These are phyloP conservation scores for Pituophis catenifer DNA, from an alignment of 2,113 vertebrate genomes.

Conservation along the genomic window DNA sequence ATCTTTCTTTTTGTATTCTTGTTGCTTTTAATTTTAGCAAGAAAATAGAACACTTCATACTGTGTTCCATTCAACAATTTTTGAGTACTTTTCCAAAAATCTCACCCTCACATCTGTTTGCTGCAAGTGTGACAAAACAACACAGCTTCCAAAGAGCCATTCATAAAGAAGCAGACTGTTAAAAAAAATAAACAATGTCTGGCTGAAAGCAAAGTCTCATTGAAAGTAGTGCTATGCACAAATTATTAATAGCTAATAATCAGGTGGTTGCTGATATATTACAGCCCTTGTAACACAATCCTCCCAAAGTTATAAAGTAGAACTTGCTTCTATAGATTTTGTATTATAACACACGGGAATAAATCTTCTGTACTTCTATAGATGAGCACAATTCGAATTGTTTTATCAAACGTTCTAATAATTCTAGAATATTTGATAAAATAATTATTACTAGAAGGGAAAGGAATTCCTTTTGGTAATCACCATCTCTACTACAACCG, in stretches of 20 bases:
- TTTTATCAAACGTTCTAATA: not conserved
- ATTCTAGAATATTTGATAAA: not conserved
- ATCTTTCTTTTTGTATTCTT: not conserved
- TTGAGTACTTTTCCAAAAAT: not conserved
- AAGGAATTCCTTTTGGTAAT: not conserved
- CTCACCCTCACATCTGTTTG: not conserved
- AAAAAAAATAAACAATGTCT: not conserved
- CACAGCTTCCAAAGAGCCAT: not conserved
- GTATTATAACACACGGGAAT: not conserved
- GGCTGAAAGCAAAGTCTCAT: not conserved
- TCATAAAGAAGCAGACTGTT: not conserved
- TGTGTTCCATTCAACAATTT: not conserved
- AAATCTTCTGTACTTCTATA: not conserved
- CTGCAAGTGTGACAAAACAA: not conserved
- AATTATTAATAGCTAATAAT: not conserved
- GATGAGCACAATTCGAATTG: not conserved
- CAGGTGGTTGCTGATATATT: not conserved
- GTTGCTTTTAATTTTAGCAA: not conserved
- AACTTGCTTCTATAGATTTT: not conserved
- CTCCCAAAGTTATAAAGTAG: not conserved
- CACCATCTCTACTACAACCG: not conserved
- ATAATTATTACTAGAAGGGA: not conserved
- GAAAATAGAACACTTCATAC: not conserved
- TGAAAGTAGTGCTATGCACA: not conserved
- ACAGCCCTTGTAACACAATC: not conserved